Evolutionary conservation across 2,113 vertebrate species (phyloP).

Genomic region (Struthidea cinerea): DNA sequence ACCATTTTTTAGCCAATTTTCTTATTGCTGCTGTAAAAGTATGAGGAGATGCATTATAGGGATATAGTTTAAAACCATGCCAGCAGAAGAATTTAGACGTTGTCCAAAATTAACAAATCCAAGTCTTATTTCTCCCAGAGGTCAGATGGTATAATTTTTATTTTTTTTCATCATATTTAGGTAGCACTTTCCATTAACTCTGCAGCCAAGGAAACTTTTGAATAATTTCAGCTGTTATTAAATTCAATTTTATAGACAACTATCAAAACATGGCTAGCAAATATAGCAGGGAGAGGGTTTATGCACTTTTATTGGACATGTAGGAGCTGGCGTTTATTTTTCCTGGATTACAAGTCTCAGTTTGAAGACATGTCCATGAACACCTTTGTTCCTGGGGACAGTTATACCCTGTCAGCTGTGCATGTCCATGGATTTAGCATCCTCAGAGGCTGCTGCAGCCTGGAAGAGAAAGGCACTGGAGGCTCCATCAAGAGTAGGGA

Average conservation of each 20-base stretch:
- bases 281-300: neutral
- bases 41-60: neutral
- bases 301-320: neutral
- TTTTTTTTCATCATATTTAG: neutral
- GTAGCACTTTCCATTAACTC: neutral
- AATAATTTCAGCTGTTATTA: neutral
- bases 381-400: neutral
- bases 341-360: neutral
- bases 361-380: rapidly evolving
- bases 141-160: neutral
- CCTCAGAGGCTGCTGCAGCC: neutral
- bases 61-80: neutral
- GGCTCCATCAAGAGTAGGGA: neutral
- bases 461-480: neutral
- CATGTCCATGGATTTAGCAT: neutral
- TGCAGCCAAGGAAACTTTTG: neutral
- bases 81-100: neutral
- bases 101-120: slow-evolving; percentile 41
- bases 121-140: slow-evolving; percentile 28
- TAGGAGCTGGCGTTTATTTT: neutral
- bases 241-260: neutral
- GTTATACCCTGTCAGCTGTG: neutral
- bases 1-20: neutral
- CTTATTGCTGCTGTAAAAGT: neutral
- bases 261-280: neutral